These are phyloP conservation scores for Ectemnius continuus DNA, from an alignment of 2,888 invertebrate genomes.

Conservation along the genomic window DNA sequence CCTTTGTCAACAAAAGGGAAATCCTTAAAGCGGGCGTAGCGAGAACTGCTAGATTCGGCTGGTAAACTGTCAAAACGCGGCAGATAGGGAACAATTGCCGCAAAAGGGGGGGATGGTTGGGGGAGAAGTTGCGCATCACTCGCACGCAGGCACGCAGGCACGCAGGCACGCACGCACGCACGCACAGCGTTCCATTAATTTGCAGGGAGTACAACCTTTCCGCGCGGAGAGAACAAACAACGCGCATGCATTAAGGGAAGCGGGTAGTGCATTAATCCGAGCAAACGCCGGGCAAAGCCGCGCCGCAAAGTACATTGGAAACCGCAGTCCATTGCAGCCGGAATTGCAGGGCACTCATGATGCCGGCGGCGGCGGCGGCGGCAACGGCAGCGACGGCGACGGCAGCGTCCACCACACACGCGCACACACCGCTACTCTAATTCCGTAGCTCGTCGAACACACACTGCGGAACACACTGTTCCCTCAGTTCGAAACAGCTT, in stretches of 20 bases:
- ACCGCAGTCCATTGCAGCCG: conserved; percentile 41
- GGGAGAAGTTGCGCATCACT: no score
- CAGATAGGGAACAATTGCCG: no score
- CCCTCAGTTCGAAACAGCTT: background rate
- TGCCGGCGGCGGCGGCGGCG: conserved; percentile 5
- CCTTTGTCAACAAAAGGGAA: no score
- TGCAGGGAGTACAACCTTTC: background rate
- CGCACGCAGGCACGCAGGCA: no score
- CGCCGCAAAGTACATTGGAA: conserved; percentile 37
- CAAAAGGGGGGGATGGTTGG: no score
- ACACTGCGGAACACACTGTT: conserved; percentile 3
- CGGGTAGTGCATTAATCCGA: conserved; percentile 32
- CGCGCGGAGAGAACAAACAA: conserved; percentile 11
- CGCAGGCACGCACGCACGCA: background rate
- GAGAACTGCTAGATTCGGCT: no score
- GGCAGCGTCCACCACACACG: no score
- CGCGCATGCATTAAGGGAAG: conserved; percentile 5
- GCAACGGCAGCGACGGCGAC: no score
- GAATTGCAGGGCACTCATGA: conserved; percentile 38
- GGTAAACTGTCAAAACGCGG: no score
- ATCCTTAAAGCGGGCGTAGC: no score
- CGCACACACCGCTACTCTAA: conserved; percentile 16
- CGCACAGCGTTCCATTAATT: background rate
- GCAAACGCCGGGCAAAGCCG: background rate
- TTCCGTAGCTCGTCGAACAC: conserved; percentile 18